Evolutionary conservation across 2,888 invertebrate species (phyloP).

Genomic region (Clanis bilineata): DNA sequence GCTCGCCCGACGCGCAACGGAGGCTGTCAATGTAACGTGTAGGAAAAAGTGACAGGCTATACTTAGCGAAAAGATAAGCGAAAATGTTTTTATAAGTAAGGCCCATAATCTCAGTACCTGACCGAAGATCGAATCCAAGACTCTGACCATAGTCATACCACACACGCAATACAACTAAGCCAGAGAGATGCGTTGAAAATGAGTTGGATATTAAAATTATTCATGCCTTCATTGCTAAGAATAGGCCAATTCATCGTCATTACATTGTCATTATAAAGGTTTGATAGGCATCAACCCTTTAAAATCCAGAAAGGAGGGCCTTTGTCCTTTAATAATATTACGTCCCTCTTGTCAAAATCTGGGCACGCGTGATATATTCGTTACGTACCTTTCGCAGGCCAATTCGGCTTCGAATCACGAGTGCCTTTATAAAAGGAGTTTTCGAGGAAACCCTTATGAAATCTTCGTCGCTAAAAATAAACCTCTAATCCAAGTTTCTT

Average conservation of each 20-base stretch:
- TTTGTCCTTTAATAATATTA: background rate
- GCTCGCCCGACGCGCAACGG: too few species aligned
- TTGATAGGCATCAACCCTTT: background rate
- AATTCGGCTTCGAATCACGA: background rate
- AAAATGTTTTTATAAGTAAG: too few species aligned
- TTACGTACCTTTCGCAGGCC: background rate
- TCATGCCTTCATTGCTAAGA: background rate
- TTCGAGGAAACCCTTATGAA: background rate
- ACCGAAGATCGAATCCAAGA: too few species aligned
- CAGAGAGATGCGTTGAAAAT: too few species aligned
- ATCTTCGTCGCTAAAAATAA: background rate
- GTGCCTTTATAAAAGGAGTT: background rate
- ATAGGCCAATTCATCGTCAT: background rate
- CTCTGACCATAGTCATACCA: too few species aligned
- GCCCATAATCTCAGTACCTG: too few species aligned
- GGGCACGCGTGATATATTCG: background rate
- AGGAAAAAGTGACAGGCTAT: too few species aligned
- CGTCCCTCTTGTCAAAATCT: background rate
- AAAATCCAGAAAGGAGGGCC: background rate
- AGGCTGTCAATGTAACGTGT: too few species aligned
- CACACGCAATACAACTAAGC: too few species aligned
- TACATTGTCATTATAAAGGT: background rate
- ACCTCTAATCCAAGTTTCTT: background rate
- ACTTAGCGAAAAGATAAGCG: too few species aligned
- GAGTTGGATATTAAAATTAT: too few species aligned